A percentile compares a stretch with the other conserved stretches of the same genome.
These are phyloP conservation scores for Monopterus albus DNA, from an alignment of 2,113 vertebrate species.

Conservation along the genomic window DNA sequence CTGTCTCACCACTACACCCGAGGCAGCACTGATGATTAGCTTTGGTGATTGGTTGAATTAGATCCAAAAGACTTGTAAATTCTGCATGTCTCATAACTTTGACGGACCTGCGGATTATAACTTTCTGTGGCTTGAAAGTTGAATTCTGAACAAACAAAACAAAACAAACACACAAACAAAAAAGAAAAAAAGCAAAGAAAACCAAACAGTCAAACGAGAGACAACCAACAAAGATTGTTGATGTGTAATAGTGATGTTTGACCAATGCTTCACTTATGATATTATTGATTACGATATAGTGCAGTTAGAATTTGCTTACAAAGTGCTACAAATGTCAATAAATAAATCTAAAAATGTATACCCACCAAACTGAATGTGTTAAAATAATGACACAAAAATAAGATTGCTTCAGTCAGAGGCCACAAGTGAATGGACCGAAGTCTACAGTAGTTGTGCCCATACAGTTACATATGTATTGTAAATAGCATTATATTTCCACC, in stretches of 20 bases:
- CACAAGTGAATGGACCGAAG: conserved; percentile 16
- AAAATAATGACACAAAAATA: conserved; percentile 39
- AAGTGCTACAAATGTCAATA: conserved; percentile 6
- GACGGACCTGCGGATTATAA: conserved; percentile 51
- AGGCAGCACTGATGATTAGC: conserved; percentile 21
- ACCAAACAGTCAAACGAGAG: conserved; percentile 35
- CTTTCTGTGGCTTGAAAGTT: conserved; percentile 41
- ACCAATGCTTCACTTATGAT: conserved; percentile 3
- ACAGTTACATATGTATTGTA: conserved; percentile 70
- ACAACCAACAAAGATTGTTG: background rate
- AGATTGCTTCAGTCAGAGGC: conserved; percentile 41
- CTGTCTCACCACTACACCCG: conserved; percentile 23
- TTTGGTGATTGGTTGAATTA: conserved; percentile 35
- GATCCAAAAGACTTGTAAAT: conserved; percentile 75
- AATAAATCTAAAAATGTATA: conserved; percentile 4
- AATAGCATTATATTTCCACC: conserved; percentile 71
- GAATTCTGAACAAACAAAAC: conserved; percentile 15
- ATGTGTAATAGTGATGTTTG: conserved; percentile 8
- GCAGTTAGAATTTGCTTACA: conserved; percentile 2
- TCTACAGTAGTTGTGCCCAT: conserved; percentile 33
- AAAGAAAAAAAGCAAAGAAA: conserved; percentile 14
- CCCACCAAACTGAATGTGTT: conserved; percentile 12
- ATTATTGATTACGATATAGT: conserved; percentile 20
- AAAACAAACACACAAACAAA: conserved; percentile 9
- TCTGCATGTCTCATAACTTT: conserved; percentile 74